Evolutionary conservation across 2,113 vertebrate genomes (phyloP).

Genomic region (Cisticola juncidis): DNA sequence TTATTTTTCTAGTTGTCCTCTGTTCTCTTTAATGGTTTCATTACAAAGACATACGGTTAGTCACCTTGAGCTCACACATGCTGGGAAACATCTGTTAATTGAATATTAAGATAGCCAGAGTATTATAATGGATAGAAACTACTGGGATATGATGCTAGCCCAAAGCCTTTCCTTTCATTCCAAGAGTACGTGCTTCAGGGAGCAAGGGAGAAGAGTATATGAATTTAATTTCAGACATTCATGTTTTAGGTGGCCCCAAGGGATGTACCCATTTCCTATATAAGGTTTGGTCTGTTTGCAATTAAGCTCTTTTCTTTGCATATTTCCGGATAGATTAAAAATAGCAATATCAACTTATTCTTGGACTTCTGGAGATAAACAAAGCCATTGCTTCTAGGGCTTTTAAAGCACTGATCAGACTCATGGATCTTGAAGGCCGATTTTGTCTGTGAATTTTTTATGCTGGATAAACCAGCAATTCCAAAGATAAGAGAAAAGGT

Average conservation of each 20-base stretch:
- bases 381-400: conserved; percentile 67
- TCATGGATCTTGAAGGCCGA: conserved; percentile 27
- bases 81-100: conserved; percentile 52
- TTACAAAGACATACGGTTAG: neutral
- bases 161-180: conserved; percentile 44
- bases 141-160: conserved; percentile 28
- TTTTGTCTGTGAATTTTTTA: conserved; percentile 30
- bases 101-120: conserved; percentile 20
- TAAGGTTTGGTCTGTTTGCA: conserved; percentile 79
- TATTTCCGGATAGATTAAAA: conserved; percentile 81
- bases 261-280: conserved; percentile 74
- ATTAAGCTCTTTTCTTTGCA: conserved; percentile 76
- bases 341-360: conserved; percentile 77
- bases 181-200: conserved; percentile 46
- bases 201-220: conserved; percentile 34
- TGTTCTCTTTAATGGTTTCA: conserved; percentile 12
- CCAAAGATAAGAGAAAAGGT: conserved; percentile 20
- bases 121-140: conserved; percentile 35
- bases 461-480: conserved; percentile 28
- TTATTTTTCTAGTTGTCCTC: conserved; percentile 5
- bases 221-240: conserved; percentile 72
- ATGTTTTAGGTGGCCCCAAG: conserved; percentile 71
- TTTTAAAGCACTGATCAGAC: conserved; percentile 62
- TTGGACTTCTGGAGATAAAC: conserved; percentile 75
- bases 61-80: conserved; percentile 14